Base-by-base conservation (phyloP, 2,113 vertebrate species). In the Arothron firmamentum region DNA sequence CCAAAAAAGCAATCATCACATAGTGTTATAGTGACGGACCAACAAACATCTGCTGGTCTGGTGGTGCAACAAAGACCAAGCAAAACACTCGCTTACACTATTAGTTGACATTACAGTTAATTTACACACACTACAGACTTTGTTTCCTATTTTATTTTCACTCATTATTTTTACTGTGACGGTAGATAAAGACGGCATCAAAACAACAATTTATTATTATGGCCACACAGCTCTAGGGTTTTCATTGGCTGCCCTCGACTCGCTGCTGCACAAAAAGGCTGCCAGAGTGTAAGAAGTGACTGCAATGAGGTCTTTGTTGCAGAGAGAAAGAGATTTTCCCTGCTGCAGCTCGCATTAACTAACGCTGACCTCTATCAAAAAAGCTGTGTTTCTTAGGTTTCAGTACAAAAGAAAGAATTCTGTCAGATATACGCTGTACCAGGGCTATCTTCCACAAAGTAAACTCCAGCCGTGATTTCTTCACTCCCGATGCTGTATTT, bases 41-140 rank as follows among this genome's bases (percentile, higher is more conserved):
- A 5, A 28, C 25, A 28, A 28, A 28, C 43, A 71, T 63, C 53
- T 64, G 25, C 55, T 56, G 31, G 51, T 57, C 31, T 54, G 59
- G n/a, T n/a, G n/a, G n/a, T n/a, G 52, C 25, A 60, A 64, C 18
- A 73, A n/a, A 49, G 10, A 7, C 48, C 55, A 47, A 70, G 31
- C 52, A 62, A 62, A 34, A 23, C 17, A 15, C 42, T 38, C 19
- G 23, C 43, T 14, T 52, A 61, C 48, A 38, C 18, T 18, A 34
- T 75, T 62, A 65, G 14, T 15, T 61, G 16, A 45, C 7, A 4
- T 9, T 48, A 17, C 23, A 52, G 52, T 53, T 59, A 52, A 48
- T 59, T 46, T 21, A 6, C 49, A 43, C 31, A 25, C 31, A 25
- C 17, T 45, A 45, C 43, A 16, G 43, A 19, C 19, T 20, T 20